These are phyloP conservation scores for Brachionichthys hirsutus DNA, from an alignment of 2,113 vertebrate species.

Conservation along the genomic window DNA sequence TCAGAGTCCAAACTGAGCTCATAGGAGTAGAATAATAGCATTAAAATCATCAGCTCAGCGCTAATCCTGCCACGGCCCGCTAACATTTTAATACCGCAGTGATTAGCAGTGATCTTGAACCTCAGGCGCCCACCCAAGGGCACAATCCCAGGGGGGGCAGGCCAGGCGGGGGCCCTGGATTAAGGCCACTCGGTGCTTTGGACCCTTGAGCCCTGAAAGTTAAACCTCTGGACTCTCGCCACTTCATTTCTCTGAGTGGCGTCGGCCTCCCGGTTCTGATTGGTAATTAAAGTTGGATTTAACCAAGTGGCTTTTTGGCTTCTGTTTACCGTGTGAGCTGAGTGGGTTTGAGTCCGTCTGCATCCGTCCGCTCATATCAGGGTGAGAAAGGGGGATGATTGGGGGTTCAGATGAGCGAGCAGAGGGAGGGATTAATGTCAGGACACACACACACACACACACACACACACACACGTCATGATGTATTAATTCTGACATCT, in stretches of 20 bases:
- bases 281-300: conserved; percentile 72
- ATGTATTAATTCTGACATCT: conserved; percentile 45
- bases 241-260: conserved; percentile 74
- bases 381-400: conserved; percentile 47
- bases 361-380: conserved; percentile 21
- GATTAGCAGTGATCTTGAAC: conserved; percentile 63
- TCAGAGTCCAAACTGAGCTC: conserved; percentile 22
- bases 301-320: conserved; percentile 59
- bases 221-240: conserved; percentile 68
- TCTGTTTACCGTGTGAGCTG: conserved; percentile 17
- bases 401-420: conserved; percentile 58
- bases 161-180: conserved; percentile 67
- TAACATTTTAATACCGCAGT: conserved; percentile 62
- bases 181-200: conserved; percentile 68
- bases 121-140: conserved; percentile 20
- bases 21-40: conserved; percentile 61
- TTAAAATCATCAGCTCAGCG: conserved; percentile 57
- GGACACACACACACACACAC: conserved; percentile 37
- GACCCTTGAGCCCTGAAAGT: conserved; percentile 52
- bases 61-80: conserved; percentile 65
- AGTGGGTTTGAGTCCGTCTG: conserved; percentile 16
- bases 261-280: conserved; percentile 53
- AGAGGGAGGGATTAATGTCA: conserved; percentile 70
- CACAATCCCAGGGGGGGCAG: conserved; percentile 56
- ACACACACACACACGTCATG: conserved; percentile 36